A percentile compares a stretch with the other conserved stretches of the same genome.
Conservation (phyloP, 2,113 vertebrate species). For the Osmerus mordax region DNA sequence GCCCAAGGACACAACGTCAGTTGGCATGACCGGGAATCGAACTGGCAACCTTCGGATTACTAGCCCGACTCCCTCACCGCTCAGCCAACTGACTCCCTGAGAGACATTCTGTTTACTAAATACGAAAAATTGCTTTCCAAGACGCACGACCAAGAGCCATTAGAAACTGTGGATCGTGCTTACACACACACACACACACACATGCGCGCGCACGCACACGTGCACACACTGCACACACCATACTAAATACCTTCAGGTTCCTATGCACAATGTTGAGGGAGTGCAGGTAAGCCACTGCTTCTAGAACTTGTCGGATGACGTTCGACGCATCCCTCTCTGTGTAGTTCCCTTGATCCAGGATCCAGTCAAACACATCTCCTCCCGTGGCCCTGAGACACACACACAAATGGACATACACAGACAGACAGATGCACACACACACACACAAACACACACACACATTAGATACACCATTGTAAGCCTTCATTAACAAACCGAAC, state of each 20-base stretch:
- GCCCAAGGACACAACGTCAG: too few species aligned
- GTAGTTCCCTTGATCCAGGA: conserved; percentile 71
- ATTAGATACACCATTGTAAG: background rate
- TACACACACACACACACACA: background rate
- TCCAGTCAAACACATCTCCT: conserved; percentile 73
- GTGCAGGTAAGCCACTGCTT: conserved; percentile 67
- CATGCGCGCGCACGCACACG: background rate
- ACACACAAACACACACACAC: background rate
- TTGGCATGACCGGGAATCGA: too few species aligned
- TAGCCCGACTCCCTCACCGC: too few species aligned
- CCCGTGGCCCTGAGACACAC: conserved; percentile 63
- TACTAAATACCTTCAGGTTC: conserved; percentile 63
- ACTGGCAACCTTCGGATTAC: too few species aligned
- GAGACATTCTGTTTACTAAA: conserved; percentile 33
- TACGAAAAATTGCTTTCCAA: conserved; percentile 29
- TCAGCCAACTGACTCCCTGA: too few species aligned
- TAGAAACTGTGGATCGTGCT: background rate
- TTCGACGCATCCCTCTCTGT: conserved; percentile 66
- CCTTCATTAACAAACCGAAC: conserved; percentile 19
- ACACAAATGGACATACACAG: background rate
- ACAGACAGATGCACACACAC: background rate
- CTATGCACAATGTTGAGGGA: conserved; percentile 69
- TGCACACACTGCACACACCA: background rate
- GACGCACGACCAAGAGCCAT: background rate
- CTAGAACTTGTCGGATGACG: conserved; percentile 64